Base-by-base conservation (phyloP, 2,797 vertebrate species). In the Leptodactylus fallax region DNA sequence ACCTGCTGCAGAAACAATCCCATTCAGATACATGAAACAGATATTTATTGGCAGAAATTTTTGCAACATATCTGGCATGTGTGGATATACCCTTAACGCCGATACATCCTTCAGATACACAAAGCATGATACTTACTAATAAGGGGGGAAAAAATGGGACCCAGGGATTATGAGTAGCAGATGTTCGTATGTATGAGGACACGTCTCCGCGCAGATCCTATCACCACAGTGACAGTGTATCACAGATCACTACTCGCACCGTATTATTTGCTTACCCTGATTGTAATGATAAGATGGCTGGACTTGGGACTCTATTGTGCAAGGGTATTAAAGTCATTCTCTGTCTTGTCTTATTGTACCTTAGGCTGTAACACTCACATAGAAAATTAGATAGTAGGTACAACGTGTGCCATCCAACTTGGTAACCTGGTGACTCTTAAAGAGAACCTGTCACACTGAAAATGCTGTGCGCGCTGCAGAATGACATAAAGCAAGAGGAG, bases 231-330 rank as follows among this genome's bases (percentile, higher is more conserved):
- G 14, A 67, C 47, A 49, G 8, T 55, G 61, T 56, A 9, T 19
- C 56, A 47, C 4, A 79, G 72, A 78, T 83, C 45, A 69, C 49
- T 71, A 1, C 47, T 36, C n/a, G 23, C 61, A 27, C 61, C 25
- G 49, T 51, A 49, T 56, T 83, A 83, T 71, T 87, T 87, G 74
- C 81, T 69, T 60, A 78, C 51, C 45, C 60, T 21, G 80, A 83
- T 71, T 8, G 21, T 47, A 67, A 19, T n/a, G 81, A 87, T 87
- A 83, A 83, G 19, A 7, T 36, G 23, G 45, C 49, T 67, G 80
- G n/a, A 87, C 79, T 77, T 76, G 36, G 36, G 53, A 78, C 76
- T 25, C n/a, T 53, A 69, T 25, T 55, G 69, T 9, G 6, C 7
- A 1, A 16, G 0, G 58, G 83, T 58, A 74, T 63, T 25, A 85